Evolutionary conservation across 2,113 vertebrate genomes (phyloP), one percentile per base, ranked within the genome.

Genomic region (Aepyceros melampus): DNA sequence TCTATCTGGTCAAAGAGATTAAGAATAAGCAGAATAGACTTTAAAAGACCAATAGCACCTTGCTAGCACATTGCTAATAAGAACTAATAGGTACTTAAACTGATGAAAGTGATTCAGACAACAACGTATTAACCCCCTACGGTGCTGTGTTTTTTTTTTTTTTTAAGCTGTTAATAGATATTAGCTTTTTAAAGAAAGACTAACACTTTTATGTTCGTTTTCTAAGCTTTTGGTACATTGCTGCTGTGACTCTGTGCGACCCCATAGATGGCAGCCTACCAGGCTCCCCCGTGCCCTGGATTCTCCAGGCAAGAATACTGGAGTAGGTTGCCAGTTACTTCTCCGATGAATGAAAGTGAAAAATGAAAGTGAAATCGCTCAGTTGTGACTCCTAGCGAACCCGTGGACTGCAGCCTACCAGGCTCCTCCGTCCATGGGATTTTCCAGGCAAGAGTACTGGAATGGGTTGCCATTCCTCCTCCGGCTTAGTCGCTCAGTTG

Each of bases 31-130:
- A 88, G 86, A 56, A 89, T 87, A 95, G 97, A 94, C 98, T 97
- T 97, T 84, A 98, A 98, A 98, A 98, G 98, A 93, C 97, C 96
- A 98, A 78, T 97, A 97, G 53, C 96, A 97, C 83, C 95, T 98
- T 97, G 92, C 89, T 85, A 87, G 93, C 91, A 97, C 95, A 88
- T 97, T 98, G 95, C 95, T 98, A 98, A 98, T 98, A 96, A 97
- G 93, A 83, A 98, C 98, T 98, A 98, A 98, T 98, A 96, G 94
- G 71, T 97, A 97, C 97, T 98, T 98, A 98, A 98, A 98, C 94
- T 98, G 98, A 98, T 98, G 97, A 94, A 95, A 98, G 97, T 97
- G 98, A 98, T 97, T 98, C 97, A 97, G 98, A 98, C 98, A 98
- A 98, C 98, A 98, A 64, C 58, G 87, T 95, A 98, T 98, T 98